Conservation (phyloP, 2,113 vertebrate genomes). For the Meleagris gallopavo region DNA sequence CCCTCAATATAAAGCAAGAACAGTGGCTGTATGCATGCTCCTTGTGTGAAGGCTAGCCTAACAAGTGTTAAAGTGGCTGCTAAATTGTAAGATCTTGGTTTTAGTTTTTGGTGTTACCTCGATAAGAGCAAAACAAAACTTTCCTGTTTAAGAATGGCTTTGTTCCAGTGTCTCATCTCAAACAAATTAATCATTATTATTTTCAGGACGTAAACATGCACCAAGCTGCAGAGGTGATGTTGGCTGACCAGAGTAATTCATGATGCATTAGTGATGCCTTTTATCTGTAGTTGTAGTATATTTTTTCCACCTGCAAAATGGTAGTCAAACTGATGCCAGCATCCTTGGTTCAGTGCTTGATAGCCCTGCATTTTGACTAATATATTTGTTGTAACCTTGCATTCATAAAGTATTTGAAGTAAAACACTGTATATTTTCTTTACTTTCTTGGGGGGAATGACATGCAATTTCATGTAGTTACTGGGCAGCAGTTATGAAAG, state of each 20-base stretch:
- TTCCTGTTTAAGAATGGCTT: slow-evolving; percentile 67
- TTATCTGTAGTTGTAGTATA: slow-evolving; percentile 46
- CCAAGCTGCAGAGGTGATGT: slow-evolving; percentile 72
- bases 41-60: slow-evolving; percentile 75
- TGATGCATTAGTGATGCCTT: slow-evolving; percentile 55
- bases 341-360: slow-evolving; percentile 67
- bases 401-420: slow-evolving; percentile 76
- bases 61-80: slow-evolving; percentile 68
- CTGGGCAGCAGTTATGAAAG: neutral
- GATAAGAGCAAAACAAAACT: slow-evolving; percentile 44
- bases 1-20: slow-evolving; percentile 61
- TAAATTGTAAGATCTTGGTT: slow-evolving; percentile 57
- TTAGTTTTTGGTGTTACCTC: slow-evolving; percentile 70
- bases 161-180: slow-evolving; percentile 81
- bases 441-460: slow-evolving; percentile 51
- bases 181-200: slow-evolving; percentile 32
- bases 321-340: slow-evolving; percentile 63
- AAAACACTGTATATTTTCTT: slow-evolving; percentile 68
- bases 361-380: slow-evolving; percentile 64
- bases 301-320: slow-evolving; percentile 51
- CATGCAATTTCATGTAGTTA: slow-evolving; percentile 14
- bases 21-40: slow-evolving; percentile 77
- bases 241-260: slow-evolving; percentile 63
- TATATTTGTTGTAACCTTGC: slow-evolving; percentile 68
- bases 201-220: slow-evolving; percentile 58